Conservation (phyloP, 2,797 vertebrate genomes). For the Malacoraja senta region DNA sequence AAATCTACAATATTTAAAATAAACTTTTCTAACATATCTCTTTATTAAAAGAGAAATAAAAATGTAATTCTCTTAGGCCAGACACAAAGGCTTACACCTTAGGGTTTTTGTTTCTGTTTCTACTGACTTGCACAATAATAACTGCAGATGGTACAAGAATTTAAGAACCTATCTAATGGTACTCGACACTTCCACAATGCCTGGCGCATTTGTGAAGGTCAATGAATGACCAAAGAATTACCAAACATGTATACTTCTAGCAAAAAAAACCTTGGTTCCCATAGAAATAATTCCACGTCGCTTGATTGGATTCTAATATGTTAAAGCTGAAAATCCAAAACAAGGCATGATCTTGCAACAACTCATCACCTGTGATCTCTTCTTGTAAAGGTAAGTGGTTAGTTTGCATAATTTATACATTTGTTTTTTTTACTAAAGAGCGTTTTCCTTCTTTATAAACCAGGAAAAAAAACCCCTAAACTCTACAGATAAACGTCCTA, state of each 20-base stretch:
- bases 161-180: constrained; percentile 59
- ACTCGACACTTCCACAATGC: constrained; percentile 73
- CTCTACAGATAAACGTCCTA: constrained; percentile 79
- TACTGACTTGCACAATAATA: constrained; percentile 59
- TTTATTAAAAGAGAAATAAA: constrained; percentile 80
- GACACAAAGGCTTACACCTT: constrained; percentile 54
- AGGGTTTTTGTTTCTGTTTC: constrained; percentile 45
- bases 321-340: constrained; percentile 75
- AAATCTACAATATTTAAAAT: constrained; percentile 61
- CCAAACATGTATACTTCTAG: constrained; percentile 46
- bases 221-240: constrained; percentile 72
- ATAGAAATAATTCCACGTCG: constrained; percentile 81
- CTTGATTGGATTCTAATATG: constrained; percentile 73
- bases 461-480: constrained; percentile 62
- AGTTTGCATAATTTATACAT: constrained; percentile 89
- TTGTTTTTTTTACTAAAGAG: constrained; percentile 72
- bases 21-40: constrained; percentile 77
- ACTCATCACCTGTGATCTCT: constrained; percentile 68
- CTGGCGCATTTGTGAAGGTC: constrained; percentile 66
- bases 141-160: constrained; percentile 57
- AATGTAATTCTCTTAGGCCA: constrained; percentile 74
- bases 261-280: constrained; percentile 64
- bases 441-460: constrained; percentile 79
- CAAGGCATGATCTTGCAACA: constrained; percentile 78
- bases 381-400: constrained; percentile 71